Evolutionary conservation across 92 coral and sea anemone species (phyloP), one percentile per base, ranked within the genome.

Genomic region (Umimayanthus kanabou): DNA sequence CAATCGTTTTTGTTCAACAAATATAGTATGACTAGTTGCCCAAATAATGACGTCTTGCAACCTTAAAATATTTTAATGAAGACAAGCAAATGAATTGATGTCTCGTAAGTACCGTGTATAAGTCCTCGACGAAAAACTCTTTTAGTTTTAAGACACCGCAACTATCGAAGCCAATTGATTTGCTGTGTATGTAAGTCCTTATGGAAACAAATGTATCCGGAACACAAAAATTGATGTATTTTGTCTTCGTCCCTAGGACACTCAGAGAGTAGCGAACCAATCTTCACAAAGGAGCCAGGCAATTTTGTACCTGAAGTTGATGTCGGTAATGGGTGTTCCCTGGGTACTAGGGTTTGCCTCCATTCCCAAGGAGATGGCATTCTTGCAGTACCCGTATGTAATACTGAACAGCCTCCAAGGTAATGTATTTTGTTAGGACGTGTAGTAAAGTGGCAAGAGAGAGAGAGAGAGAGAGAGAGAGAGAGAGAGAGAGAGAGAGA

Each of bases 281-380:
- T 80, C 85, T 16, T 15, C 73, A 20, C 85, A 58, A 29, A 58
- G 55, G 43, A 57, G 30, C 49, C 85, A 37, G 73, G 73, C 47
- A 39, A 18, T 80, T 61, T 9, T 80, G 53, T 80, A 57, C 50
- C 73, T 80, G 72, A 80, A 57, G 29, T 25, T 80, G 49, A 33
- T 80, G 85, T 5, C 85, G 30, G 85, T 80, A 55, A 80, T 80
- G 85, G 85, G 85, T 20, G 73, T 58, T 80, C 85, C 85, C n/a
- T 80, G 72, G 85, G 55, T 80, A 65, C 30, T 80, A 9, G 85
- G 85, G 85, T 80, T 80, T 61, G 85, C 85, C 25, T 58, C 73
- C 23, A 39, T 14, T 16, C 14, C 39, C 26, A 80, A 39, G 20
- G 85, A 55, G 72, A 80, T 50, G 30, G 72, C 23, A 7, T 80